Conservation (phyloP, 2,888 invertebrate species). For the Tuta absoluta region DNA sequence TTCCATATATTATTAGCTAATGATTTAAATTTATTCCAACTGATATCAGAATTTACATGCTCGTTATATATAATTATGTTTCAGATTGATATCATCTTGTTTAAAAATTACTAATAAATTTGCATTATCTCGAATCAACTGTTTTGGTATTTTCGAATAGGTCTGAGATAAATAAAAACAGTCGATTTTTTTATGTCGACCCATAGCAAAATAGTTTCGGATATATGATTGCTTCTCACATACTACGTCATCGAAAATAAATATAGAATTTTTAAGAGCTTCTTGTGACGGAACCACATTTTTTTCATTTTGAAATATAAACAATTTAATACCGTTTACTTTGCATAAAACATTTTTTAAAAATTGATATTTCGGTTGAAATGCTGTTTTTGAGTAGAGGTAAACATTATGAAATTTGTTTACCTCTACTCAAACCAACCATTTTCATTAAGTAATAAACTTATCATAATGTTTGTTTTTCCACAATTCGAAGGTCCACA, state of each 20-base stretch:
- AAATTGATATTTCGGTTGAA: conserved; percentile 35
- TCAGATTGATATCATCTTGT: conserved; percentile 43
- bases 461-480: conserved; percentile 34
- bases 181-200: conserved; percentile 30
- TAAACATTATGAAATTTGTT: conserved; percentile 33
- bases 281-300: conserved; percentile 5
- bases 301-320: conserved; percentile 29
- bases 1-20: conserved; percentile 34
- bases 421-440: too few relatives aligned
- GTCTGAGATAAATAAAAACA: conserved; percentile 40
- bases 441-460: conserved; percentile 34
- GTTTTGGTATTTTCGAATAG: conserved; percentile 44
- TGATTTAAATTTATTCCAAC: conserved; percentile 36
- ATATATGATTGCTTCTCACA: conserved; percentile 32
- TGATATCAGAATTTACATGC: conserved; percentile 40
- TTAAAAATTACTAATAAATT: conserved; percentile 41
- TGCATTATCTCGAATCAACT: conserved; percentile 41
- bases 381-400: conserved; percentile 34
- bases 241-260: conserved; percentile 30
- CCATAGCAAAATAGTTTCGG: conserved; percentile 31
- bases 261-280: conserved; percentile 28
- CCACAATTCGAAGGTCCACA: conserved; percentile 36
- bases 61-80: conserved; percentile 45
- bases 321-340: conserved; percentile 28
- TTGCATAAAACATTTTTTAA: conserved; percentile 28